These are phyloP conservation scores for Schizopygopsis malacanthus DNA, from an alignment of 2,797 vertebrate species.

Conservation along the genomic window DNA sequence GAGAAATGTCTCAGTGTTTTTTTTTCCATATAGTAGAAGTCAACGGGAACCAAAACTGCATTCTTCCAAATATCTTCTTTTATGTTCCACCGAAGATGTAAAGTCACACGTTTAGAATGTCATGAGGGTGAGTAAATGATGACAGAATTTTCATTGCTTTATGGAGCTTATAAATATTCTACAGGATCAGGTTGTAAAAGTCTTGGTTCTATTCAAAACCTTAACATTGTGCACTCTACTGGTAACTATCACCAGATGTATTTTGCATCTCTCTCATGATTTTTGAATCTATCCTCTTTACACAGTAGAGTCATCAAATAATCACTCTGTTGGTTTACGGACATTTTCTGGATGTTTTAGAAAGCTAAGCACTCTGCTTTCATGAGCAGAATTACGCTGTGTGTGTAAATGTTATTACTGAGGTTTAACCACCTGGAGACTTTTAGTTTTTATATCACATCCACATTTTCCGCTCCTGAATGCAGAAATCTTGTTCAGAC, in stretches of 20 bases:
- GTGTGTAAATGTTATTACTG: slow-evolving; percentile 1
- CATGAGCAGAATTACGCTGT: neutral
- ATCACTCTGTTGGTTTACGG: too few species aligned
- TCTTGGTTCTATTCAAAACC: neutral
- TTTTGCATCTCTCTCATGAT: neutral
- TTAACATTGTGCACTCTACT: neutral
- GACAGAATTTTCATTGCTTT: neutral
- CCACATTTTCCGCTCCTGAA: neutral
- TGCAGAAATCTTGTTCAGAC: neutral
- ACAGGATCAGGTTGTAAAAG: neutral
- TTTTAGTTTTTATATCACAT: neutral
- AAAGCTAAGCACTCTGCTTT: neutral
- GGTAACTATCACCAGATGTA: neutral
- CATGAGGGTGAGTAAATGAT: neutral
- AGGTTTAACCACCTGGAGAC: neutral
- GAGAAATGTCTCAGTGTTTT: neutral
- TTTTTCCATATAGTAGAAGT: neutral
- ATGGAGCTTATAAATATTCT: neutral
- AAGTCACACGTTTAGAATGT: neutral
- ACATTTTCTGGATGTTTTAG: neutral
- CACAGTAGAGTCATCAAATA: neutral
- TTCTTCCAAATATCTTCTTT: neutral
- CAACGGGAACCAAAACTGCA: neutral
- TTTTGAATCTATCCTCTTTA: neutral
- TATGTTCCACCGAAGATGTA: neutral